Evolutionary conservation across 1,140 invertebrate genomes (phyloP).

Genomic region (Periplaneta americana): DNA sequence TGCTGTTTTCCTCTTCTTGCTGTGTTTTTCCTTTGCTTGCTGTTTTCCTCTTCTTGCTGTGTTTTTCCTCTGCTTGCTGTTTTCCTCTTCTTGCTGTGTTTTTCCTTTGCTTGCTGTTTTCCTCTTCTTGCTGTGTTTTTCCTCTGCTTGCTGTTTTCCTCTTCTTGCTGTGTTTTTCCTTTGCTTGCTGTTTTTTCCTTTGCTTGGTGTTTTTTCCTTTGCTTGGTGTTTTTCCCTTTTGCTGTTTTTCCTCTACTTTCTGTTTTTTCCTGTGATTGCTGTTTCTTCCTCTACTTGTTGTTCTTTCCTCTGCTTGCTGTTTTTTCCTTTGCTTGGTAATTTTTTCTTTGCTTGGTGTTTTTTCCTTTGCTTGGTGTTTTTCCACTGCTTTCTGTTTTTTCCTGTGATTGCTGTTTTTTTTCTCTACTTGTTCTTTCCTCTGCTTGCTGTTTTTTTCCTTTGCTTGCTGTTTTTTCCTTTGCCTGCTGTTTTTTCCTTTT

Average conservation of each 20-base stretch:
- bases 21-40: too few relatives aligned
- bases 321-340: background rate
- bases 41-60: too few relatives aligned
- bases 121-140: too few relatives aligned
- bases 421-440: background rate
- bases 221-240: background rate
- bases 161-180: too few relatives aligned
- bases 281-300: background rate
- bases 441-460: background rate
- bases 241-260: background rate
- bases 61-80: too few relatives aligned
- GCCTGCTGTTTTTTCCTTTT: background rate
- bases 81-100: too few relatives aligned
- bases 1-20: too few relatives aligned
- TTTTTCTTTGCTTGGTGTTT: background rate
- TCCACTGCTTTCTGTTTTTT: background rate
- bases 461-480: background rate
- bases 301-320: background rate
- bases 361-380: background rate
- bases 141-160: too few relatives aligned
- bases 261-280: background rate
- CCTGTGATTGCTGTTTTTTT: background rate
- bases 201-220: background rate
- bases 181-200: background rate
- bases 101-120: too few relatives aligned